Conservation (phyloP, 2,888 invertebrate genomes). For the Troides helena region DNA sequence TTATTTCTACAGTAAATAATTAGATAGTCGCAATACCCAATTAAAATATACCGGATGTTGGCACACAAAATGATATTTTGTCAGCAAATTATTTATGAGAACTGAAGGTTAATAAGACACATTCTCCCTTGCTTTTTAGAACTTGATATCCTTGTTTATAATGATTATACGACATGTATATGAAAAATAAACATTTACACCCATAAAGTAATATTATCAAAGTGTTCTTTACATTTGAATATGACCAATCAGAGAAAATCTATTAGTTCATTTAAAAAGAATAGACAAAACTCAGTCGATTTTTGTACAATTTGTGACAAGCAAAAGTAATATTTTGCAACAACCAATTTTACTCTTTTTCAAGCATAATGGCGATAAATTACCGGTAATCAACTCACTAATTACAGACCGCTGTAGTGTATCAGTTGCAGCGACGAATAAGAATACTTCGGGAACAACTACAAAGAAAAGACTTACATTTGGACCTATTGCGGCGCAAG, state of each 20-base stretch:
- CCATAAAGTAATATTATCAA: not conserved
- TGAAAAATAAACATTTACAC: not conserved
- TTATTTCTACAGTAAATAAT: conserved; percentile 20
- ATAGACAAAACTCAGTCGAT: not conserved
- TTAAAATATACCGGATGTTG: conserved; percentile 26
- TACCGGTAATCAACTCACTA: not conserved
- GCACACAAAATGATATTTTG: conserved; percentile 18
- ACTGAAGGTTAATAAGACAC: conserved; percentile 16
- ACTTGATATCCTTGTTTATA: conserved; percentile 1
- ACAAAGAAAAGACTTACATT: conserved; percentile 93
- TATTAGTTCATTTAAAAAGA: not conserved
- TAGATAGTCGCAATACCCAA: conserved; percentile 16
- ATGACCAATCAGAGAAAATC: not conserved
- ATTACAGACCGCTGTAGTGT: conserved; percentile 89
- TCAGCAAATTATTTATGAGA: conserved; percentile 13
- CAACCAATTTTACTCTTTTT: not conserved
- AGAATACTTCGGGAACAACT: conserved; percentile 93
- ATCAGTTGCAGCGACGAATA: conserved; percentile 92
- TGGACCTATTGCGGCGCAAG: conserved; percentile 93
- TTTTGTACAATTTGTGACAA: not conserved
- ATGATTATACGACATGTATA: not conserved
- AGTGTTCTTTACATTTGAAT: not conserved
- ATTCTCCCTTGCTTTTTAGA: conserved; percentile 15
- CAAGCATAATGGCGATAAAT: not conserved
- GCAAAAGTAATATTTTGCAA: not conserved